A percentile compares a stretch with the other conserved stretches of the same genome.
Evolutionary conservation across 2,888 invertebrate genomes (phyloP).

Genomic region (Uloborus plumipes): DNA sequence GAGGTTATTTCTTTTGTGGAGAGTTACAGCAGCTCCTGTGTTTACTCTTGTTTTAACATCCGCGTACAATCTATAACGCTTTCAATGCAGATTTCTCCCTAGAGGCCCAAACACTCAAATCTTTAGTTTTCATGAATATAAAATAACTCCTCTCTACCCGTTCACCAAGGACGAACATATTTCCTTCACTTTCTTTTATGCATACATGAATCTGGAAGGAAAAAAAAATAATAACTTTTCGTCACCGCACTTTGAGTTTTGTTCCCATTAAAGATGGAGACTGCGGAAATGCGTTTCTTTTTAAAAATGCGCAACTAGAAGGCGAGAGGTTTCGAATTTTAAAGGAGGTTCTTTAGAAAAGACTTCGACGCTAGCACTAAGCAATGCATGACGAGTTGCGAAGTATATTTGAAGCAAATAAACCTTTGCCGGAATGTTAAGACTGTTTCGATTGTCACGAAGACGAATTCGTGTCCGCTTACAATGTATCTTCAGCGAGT

Average conservation of each 20-base stretch:
- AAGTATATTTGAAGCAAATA: too few relatives aligned
- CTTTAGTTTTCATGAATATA: conserved; percentile 63
- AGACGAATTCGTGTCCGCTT: too few relatives aligned
- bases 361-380: too few relatives aligned
- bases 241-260: conserved; percentile 25
- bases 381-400: too few relatives aligned
- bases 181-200: conserved; percentile 41
- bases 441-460: too few relatives aligned
- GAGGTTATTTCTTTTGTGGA: conserved; percentile 11
- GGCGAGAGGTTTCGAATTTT: neutral
- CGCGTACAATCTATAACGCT: conserved; percentile 43
- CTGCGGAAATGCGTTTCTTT: neutral
- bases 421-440: too few relatives aligned
- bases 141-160: conserved; percentile 36
- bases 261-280: conserved; percentile 16
- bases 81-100: conserved; percentile 58
- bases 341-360: neutral
- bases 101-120: conserved; percentile 40
- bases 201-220: conserved; percentile 9
- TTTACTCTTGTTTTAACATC: conserved; percentile 26
- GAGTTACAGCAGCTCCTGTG: conserved; percentile 17
- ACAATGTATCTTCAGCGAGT: too few relatives aligned
- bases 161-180: conserved; percentile 38
- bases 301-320: neutral
- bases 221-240: conserved; percentile 16